Evolutionary conservation across 1,140 invertebrate species (phyloP).

Genomic region (Lordiphosa stackelbergi): DNA sequence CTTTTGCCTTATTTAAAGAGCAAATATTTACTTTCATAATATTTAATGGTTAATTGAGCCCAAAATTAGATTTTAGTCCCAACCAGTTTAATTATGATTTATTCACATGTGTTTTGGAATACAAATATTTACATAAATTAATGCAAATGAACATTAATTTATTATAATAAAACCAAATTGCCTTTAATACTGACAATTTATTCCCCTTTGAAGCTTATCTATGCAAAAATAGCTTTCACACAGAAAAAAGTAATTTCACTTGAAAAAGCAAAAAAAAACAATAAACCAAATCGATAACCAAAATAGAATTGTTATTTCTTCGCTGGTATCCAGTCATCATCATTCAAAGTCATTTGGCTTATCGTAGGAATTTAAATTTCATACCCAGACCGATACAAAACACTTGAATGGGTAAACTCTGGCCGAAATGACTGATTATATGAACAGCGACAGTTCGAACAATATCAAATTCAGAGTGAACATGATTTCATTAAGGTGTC

Average conservation of each 20-base stretch:
- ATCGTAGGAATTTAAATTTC: conserved; percentile 48
- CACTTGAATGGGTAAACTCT: conserved; percentile 12
- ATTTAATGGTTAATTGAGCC: too few species aligned
- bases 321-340: too few species aligned
- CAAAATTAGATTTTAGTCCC: too few species aligned
- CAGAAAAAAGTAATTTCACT: conserved; percentile 22
- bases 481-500: conserved; percentile 36
- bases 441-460: conserved; percentile 14
- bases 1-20: too few species aligned
- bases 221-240: conserved; percentile 14
- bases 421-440: conserved; percentile 41
- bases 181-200: neutral
- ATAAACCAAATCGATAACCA: conserved; percentile 18
- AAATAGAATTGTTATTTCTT: conserved; percentile 6
- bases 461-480: conserved; percentile 28
- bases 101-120: too few species aligned
- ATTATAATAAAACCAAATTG: too few species aligned
- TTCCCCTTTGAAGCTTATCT: conserved; percentile 21
- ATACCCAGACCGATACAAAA: conserved; percentile 12
- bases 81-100: too few species aligned
- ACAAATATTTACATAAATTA: too few species aligned
- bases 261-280: neutral
- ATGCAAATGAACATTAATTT: too few species aligned
- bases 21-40: too few species aligned
- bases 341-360: too few species aligned